Evolutionary conservation across 23 tunicate species (phyloP), one percentile per base, ranked within the genome.

Genomic region (Trididemnum clinides): DNA sequence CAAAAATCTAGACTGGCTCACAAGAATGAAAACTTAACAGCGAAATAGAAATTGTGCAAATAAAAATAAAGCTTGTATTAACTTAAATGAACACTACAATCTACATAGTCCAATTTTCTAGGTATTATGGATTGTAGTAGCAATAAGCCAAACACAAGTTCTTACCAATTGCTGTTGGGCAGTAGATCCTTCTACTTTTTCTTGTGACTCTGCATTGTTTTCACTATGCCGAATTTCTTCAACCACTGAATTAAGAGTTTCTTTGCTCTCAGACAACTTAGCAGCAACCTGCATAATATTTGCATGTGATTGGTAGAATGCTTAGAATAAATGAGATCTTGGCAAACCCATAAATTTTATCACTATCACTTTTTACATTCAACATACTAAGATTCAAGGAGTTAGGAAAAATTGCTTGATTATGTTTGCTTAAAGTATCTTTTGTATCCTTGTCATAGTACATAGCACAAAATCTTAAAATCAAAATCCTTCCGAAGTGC

Each of bases 201-300:
- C 54, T 44, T 44, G 54, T 44, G 54, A 44, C 54, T 44, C 54
- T 44, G 54, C 12, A 44, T 22, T 21, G 26, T 18, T 12, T 12
- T 59, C 69, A 59, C 26, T 18, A 29, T 31, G 7, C 31, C 37
- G 12, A 19, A 93, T 80, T 34, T 93, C 92, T 37, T 93, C 90
- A 63, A 93, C 90, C 63, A 93, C 50, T 2, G 98, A 88, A 62
- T 80, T 78, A 58, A 93, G 77, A 3, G 98, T 89, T 69, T 93
- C 98, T 15, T 88, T 83, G 51, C 98, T 93, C 73, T 85, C 98
- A 50, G 69, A 72, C 79, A 93, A 72, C 44, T 88, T 88, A 3
- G 83, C 87, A 0, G 98, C 89, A 44, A 89, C 76, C 95, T 89
- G 44, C 4, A 38, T 5, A 59, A n/a, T n/a, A n/a, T n/a, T n/a